phyloP scores from a whole-genome alignment of 2,888 invertebrate genomes.

The Oscheius sp. region DNA sequence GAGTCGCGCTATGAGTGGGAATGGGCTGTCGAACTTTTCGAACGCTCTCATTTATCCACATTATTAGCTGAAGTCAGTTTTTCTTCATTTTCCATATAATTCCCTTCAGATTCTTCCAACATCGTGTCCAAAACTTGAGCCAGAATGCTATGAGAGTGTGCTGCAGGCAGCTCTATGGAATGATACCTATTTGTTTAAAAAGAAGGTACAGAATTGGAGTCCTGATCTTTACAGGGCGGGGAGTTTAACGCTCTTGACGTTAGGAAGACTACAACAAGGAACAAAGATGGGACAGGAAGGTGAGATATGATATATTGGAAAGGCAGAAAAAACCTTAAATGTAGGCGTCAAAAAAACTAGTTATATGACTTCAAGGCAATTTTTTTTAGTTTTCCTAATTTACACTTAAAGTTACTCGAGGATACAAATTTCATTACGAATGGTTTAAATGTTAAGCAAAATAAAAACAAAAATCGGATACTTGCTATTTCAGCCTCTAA shows the following conservation, averaged over 20 bases:
- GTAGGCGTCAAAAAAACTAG: no score
- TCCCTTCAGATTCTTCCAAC: slow-evolving; percentile 58
- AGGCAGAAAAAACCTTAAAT: not conserved
- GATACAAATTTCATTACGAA: no score
- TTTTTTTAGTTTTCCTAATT: no score
- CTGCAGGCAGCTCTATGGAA: slow-evolving; percentile 50
- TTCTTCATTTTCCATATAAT: slow-evolving; percentile 22
- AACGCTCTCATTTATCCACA: slow-evolving; percentile 41
- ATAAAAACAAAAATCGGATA: no score
- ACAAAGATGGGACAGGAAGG: no score
- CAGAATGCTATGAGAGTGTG: slow-evolving; percentile 64
- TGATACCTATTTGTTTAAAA: slow-evolving; percentile 50
- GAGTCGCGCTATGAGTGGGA: slow-evolving; percentile 67
- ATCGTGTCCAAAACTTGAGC: slow-evolving; percentile 63
- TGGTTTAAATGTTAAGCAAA: no score
- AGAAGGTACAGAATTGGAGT: slow-evolving; percentile 60
- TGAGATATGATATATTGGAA: not conserved
- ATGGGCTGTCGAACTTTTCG: slow-evolving; percentile 63
- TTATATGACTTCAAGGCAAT: no score
- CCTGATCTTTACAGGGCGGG: slow-evolving; percentile 65
- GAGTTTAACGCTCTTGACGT: not conserved
- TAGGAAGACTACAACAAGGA: slow-evolving; percentile 1
- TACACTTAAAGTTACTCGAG: no score
- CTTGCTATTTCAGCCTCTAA: not conserved
- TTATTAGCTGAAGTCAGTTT: slow-evolving; percentile 45